These are phyloP conservation scores for Taurulus bubalis DNA, from an alignment of 2,113 vertebrate species.

Conservation along the genomic window DNA sequence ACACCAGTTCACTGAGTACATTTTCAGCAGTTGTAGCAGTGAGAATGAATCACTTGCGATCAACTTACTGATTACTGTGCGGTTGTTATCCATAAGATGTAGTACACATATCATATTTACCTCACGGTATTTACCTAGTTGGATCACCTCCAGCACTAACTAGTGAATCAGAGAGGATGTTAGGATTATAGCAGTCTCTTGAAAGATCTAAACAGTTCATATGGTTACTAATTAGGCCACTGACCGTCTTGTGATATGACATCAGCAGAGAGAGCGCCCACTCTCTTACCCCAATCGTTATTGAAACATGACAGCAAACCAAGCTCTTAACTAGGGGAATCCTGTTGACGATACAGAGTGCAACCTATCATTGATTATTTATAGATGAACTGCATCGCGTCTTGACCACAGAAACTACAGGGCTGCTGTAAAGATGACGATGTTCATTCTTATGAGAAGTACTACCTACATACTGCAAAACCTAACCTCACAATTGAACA, in stretches of 20 bases:
- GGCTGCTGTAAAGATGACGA: background rate
- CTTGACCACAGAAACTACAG: background rate
- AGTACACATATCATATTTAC: background rate
- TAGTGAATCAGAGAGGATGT: background rate
- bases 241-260: background rate
- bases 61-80: background rate
- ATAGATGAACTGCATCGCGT: background rate
- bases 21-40: background rate
- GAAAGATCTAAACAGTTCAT: too few relatives aligned
- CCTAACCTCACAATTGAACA: background rate
- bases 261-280: background rate
- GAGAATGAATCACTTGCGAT: background rate
- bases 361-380: background rate
- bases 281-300: too few relatives aligned
- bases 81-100: background rate
- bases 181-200: background rate
- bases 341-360: background rate
- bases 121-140: background rate
- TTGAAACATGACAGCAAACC: background rate
- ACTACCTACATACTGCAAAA: too few relatives aligned
- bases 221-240: background rate
- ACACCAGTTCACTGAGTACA: background rate
- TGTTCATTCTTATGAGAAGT: background rate
- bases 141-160: background rate
- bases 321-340: background rate